phyloP scores from a whole-genome alignment of 2,113 vertebrate genomes.

The Malaclemys terrapin region DNA sequence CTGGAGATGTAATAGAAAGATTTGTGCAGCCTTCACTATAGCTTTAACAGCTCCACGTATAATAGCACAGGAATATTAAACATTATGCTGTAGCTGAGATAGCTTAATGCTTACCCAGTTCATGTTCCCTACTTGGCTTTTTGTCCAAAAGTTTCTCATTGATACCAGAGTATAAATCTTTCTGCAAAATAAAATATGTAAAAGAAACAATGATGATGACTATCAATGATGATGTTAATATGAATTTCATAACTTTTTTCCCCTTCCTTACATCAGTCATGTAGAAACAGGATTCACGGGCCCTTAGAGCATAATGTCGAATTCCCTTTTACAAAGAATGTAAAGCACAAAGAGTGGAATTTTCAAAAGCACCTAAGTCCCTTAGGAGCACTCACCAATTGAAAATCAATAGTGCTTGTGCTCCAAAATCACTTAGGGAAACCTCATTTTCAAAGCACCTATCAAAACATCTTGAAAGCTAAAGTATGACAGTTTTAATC shows the following conservation, averaged over 20 bases:
- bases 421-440: neutral
- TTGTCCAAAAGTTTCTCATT: neutral
- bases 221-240: neutral
- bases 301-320: neutral
- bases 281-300: neutral
- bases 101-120: neutral
- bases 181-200: neutral
- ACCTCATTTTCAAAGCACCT: neutral
- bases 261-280: neutral
- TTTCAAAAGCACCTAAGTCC: neutral
- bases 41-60: neutral
- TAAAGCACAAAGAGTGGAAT: neutral
- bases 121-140: neutral
- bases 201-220: neutral
- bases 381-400: neutral
- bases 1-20: neutral
- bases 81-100: neutral
- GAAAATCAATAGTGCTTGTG: neutral
- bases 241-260: neutral
- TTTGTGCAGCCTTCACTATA: neutral
- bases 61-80: neutral
- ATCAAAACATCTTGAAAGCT: neutral
- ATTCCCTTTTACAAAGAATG: neutral
- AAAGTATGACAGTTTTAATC: neutral
- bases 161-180: neutral